Evolutionary conservation across 2,888 invertebrate genomes (phyloP), one percentile per base, ranked within the genome.

Genomic region (Microctonus brassicae): DNA sequence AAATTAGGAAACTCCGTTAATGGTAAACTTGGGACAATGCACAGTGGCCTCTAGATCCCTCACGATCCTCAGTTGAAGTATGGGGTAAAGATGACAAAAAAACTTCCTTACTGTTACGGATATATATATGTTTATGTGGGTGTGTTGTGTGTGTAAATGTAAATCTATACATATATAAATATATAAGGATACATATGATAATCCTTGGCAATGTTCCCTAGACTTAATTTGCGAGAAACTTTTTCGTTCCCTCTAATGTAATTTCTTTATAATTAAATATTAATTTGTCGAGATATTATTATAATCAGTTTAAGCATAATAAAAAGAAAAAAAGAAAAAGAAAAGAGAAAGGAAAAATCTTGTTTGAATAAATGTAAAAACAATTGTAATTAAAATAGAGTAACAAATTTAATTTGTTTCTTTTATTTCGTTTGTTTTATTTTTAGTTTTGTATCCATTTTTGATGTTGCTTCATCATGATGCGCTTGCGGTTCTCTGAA

Each of bases 1-100:
- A 81, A 80, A 82, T 82, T 80, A 76, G 76, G 66, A 77, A 79
- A 77, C 73, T 76, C 75, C 72, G 74, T 76, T 77, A 76, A 76
- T 75, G 73, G 69, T 68, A 75, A 76, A 75, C 75, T 77, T 73
- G 73, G 74, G 66, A 73, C 55, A 70, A 64, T 47, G 34, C 17
- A 42, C 53, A 65, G 64, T 29, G 26, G 61, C 11, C 55, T 39
- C 26, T 62, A 61, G 69, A 29, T 36, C 13, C 60, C 61, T 36
- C 64, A 58, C 58, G 63, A 71, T 69, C 57, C 39, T 58, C 65
- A 69, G 74, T 72, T 58, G 34, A 64, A 71, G 65, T 67, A 70
- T 47, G 17, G 64, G 69, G 61, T 67, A 73, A 60, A 24, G 10
- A 53, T 36, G 55, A 36, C 17, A 22, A 58, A 22, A 58, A 64